Evolutionary conservation across 1,140 invertebrate species (phyloP), one percentile per base, ranked within the genome.

Genomic region (Aethina tumida): DNA sequence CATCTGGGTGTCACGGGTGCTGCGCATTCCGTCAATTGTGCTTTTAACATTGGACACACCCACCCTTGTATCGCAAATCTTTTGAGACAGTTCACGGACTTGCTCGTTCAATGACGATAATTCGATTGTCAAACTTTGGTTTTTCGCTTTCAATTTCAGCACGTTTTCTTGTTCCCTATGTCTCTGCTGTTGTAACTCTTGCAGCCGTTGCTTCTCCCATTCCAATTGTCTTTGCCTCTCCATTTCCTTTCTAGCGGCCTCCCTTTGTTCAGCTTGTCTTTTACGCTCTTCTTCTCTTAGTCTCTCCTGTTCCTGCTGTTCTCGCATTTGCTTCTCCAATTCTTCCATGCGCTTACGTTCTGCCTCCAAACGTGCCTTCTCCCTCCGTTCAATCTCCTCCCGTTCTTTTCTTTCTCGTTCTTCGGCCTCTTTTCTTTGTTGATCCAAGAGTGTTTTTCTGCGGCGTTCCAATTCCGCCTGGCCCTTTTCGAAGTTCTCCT

Each of bases 401-500:
- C 88, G 70, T 61, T 94, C 88, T 63, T 95, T 94, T 15, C 90
- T 66, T 55, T 96, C 88, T 16, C 90, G 69, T 58, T 93, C 90
- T 52, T 97, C 93, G 52, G 59, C 55, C 46, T 74, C 91, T 56
- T 89, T 85, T 49, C 85, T 70, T 60, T 95, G 89, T 39, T 83
- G 79, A 56, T 93, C 83, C 38, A 85, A 64, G 2, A 97, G 60
- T 20, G 91, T 74, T 56, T 91, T 89, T 20, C 96, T 68, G 36
- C 95, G 67, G 41, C 89, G 69, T 56, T 99, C 95, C 27, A 99
- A 65, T 66, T 98, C 96, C 0, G 94, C 94, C 61, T 99, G 92
- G 1, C 96, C 96, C 58, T 95, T 91, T 39, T 96, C 94, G 68
- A 91, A 95, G 65, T 98, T 99, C 64, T 98, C 93, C 63, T 92